Evolutionary conservation across 2,113 vertebrate species (phyloP).

Genomic region (Prinia subflava): DNA sequence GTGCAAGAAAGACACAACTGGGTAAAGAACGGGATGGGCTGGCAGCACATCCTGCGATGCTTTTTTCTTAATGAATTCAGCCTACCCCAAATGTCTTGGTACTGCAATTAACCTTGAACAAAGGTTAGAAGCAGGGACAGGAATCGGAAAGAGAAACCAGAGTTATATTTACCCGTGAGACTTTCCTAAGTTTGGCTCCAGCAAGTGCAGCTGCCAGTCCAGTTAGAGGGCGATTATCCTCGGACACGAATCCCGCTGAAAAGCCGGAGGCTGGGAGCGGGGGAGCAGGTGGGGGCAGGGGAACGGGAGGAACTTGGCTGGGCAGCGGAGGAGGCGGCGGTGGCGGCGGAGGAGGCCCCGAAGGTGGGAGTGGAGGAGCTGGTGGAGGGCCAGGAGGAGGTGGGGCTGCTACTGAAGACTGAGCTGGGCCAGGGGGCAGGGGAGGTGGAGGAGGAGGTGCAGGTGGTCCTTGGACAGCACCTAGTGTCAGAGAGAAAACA

Average conservation of each 20-base stretch:
- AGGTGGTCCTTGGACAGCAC: conserved; percentile 77
- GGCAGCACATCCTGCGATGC: neutral
- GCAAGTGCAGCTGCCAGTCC: conserved; percentile 93
- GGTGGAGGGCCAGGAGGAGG: conserved; percentile 80
- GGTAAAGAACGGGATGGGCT: neutral
- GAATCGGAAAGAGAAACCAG: neutral
- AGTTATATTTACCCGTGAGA: conserved; percentile 84
- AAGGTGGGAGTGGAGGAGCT: conserved; percentile 72
- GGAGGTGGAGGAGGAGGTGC: conserved; percentile 88
- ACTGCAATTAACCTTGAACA: neutral
- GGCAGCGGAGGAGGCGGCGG: conserved; percentile 81
- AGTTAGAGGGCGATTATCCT: conserved; percentile 87
- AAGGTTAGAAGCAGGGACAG: neutral
- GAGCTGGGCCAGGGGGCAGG: conserved; percentile 80
- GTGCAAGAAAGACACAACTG: neutral
- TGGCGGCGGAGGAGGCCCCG: conserved; percentile 70
- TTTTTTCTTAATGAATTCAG: neutral
- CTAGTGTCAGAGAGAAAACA: conserved; percentile 69
- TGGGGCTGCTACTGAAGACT: conserved; percentile 70
- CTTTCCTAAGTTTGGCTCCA: conserved; percentile 94
- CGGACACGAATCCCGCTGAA: conserved; percentile 70
- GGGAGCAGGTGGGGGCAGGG: conserved; percentile 86
- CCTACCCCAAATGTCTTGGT: neutral
- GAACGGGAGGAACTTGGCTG: conserved; percentile 72
- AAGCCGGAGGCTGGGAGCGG: conserved; percentile 87